Evolutionary conservation across 2,113 vertebrate species (phyloP).

Genomic region (Lepus americanus): DNA sequence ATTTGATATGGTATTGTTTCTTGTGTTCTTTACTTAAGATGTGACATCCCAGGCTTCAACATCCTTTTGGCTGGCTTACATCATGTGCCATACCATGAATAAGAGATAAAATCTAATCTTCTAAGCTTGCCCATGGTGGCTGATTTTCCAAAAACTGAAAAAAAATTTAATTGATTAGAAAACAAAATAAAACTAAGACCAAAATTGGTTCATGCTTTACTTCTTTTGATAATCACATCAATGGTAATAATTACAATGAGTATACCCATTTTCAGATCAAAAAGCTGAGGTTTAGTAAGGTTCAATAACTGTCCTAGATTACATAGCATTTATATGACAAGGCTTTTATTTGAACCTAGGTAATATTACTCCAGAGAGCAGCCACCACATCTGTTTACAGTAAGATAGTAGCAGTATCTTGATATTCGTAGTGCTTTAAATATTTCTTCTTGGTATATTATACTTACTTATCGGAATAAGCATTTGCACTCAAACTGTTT

Average conservation of each 20-base stretch:
- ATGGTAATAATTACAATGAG: background rate
- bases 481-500: background rate
- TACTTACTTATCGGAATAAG: background rate
- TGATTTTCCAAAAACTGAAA: background rate
- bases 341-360: background rate
- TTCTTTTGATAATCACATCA: background rate
- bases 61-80: background rate
- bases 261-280: background rate
- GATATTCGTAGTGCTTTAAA: background rate
- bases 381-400: background rate
- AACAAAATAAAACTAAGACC: background rate
- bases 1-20: background rate
- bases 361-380: background rate
- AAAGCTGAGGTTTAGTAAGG: background rate
- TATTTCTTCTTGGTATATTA: conserved; percentile 2
- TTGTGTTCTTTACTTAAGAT: background rate
- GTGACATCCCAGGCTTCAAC: background rate
- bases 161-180: background rate
- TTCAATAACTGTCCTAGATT: background rate
- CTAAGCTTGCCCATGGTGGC: background rate
- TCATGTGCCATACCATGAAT: background rate
- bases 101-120: background rate
- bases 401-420: background rate
- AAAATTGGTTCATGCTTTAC: background rate
- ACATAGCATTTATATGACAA: background rate